A percentile compares a stretch with the other conserved stretches of the same genome.
These are phyloP conservation scores for Scaeva pyrastri DNA, from an alignment of 2,888 invertebrate species.

Conservation along the genomic window DNA sequence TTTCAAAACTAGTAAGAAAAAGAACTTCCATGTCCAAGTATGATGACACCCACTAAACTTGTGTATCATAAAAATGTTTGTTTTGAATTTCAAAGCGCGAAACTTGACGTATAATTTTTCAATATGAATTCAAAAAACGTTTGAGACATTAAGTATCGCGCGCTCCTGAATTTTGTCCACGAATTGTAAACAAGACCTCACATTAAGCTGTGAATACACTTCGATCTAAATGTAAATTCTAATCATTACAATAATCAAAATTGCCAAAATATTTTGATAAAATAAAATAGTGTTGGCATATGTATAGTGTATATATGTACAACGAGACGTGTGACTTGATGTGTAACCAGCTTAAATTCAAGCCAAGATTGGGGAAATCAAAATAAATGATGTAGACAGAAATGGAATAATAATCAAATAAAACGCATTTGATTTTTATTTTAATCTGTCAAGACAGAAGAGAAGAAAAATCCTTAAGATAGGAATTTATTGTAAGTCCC, in stretches of 20 bases:
- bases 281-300: neutral
- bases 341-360: neutral
- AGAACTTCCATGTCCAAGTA: conserved; percentile 10
- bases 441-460: neutral
- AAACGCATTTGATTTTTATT: neutral
- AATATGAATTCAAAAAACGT: conserved; percentile 63
- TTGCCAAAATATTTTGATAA: conserved; percentile 26
- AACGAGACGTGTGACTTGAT: neutral
- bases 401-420: neutral
- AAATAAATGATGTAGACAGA: neutral
- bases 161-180: conserved; percentile 51
- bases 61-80: conserved; percentile 33
- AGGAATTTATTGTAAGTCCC: neutral
- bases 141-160: conserved; percentile 26
- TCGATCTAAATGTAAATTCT: conserved; percentile 48
- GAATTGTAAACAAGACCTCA: conserved; percentile 55
- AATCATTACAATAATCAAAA: conserved; percentile 30
- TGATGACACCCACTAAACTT: conserved; percentile 43
- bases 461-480: neutral
- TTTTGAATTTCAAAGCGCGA: conserved; percentile 50
- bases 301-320: no score
- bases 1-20: neutral
- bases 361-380: neutral
- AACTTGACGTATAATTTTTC: conserved; percentile 44
- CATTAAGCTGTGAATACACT: neutral